Percentiles rank a stretch among this genome's conserved stretches.
These are phyloP conservation scores for Polia nebulosa DNA, from an alignment of 2,888 invertebrate genomes.

Conservation along the genomic window DNA sequence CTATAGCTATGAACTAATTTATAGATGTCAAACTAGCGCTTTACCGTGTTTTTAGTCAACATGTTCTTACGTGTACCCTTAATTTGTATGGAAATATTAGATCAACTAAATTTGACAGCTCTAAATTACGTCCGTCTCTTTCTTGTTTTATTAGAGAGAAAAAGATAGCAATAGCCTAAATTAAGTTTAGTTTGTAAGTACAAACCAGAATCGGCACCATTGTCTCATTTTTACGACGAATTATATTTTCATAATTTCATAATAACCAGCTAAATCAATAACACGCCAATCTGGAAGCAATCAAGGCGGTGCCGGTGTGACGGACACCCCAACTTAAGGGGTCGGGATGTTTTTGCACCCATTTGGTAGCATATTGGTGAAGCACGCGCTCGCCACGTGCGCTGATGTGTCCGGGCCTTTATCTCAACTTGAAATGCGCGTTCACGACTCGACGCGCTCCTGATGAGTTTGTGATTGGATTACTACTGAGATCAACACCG, in stretches of 20 bases:
- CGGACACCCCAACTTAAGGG: constrained; percentile 70
- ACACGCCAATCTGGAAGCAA: constrained; percentile 48
- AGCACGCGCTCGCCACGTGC: constrained; percentile 87
- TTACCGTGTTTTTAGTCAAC: too few relatives aligned
- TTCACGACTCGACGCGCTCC: constrained; percentile 84
- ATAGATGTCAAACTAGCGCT: too few relatives aligned
- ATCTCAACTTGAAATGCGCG: constrained; percentile 86
- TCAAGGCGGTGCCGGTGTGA: constrained; percentile 79
- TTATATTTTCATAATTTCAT: constrained; percentile 5
- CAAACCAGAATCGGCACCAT: too few relatives aligned
- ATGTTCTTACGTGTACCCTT: too few relatives aligned
- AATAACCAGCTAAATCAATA: constrained; percentile 44
- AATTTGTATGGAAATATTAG: too few relatives aligned
- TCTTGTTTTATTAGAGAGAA: too few relatives aligned
- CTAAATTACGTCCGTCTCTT: too few relatives aligned
- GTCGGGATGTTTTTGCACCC: constrained; percentile 80
- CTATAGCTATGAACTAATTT: too few relatives aligned
- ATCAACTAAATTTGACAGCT: too few relatives aligned
- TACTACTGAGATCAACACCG: constrained; percentile 71
- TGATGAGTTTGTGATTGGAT: constrained; percentile 86
- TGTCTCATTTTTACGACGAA: background rate
- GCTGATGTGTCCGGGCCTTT: constrained; percentile 76
- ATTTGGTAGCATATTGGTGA: constrained; percentile 78
- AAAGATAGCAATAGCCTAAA: too few relatives aligned
- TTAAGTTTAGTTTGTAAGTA: too few relatives aligned